Conservation (phyloP, 2,888 invertebrate genomes). For the Tipula vernalis region DNA sequence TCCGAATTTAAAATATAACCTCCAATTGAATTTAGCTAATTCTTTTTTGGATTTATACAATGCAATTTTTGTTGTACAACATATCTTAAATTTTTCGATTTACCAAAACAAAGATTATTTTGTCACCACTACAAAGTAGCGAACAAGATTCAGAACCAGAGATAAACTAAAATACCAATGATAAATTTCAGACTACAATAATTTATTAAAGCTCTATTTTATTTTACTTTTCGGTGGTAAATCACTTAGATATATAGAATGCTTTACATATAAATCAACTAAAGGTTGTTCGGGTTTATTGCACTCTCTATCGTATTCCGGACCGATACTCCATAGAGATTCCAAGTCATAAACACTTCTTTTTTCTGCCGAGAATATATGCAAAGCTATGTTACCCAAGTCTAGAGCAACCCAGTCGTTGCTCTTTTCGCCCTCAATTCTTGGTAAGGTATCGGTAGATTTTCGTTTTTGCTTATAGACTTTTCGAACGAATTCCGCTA, state of each 20-base stretch:
- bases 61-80: no score
- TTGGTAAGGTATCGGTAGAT: conserved; percentile 52
- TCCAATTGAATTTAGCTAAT: no score
- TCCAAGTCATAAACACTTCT: conserved; percentile 75
- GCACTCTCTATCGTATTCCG: conserved; percentile 59
- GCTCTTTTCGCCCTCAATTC: conserved; percentile 62
- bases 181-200: no score
- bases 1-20: no score
- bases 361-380: conserved; percentile 63
- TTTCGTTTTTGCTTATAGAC: conserved; percentile 60
- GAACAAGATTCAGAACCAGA: no score
- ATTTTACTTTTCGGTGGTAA: conserved; percentile 41
- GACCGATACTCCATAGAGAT: conserved; percentile 79
- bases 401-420: conserved; percentile 84
- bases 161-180: no score
- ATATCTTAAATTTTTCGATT: no score
- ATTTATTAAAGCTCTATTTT: background rate
- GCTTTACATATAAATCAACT: conserved; percentile 51
- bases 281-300: conserved; percentile 47
- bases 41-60: no score
- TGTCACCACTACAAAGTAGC: no score
- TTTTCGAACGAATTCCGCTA: conserved; percentile 61
- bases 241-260: conserved; percentile 49
- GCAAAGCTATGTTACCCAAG: conserved; percentile 84
- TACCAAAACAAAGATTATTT: no score